Conservation (phyloP, 2,888 invertebrate genomes). For the Limulus polyphemus region DNA sequence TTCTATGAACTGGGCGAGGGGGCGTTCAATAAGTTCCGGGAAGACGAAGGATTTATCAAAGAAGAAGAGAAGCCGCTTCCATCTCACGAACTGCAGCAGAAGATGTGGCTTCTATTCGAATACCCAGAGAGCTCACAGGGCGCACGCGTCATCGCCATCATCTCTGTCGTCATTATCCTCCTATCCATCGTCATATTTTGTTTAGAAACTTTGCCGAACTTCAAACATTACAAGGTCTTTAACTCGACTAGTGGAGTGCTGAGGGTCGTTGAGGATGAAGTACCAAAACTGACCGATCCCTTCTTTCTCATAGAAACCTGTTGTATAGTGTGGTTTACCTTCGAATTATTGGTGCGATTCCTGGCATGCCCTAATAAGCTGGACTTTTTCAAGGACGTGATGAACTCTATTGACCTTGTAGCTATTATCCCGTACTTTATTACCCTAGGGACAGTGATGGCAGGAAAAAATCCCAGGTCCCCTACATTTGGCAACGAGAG, state of each 20-base stretch:
- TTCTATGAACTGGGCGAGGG: slow-evolving; percentile 98
- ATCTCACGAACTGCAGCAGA: slow-evolving; percentile 90
- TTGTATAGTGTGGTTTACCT: slow-evolving; percentile 99
- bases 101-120: slow-evolving; percentile 92
- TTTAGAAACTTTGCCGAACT: slow-evolving; percentile 96
- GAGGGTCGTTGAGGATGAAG: slow-evolving; percentile 75
- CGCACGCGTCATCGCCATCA: slow-evolving; percentile 96
- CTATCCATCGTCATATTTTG: slow-evolving; percentile 99
- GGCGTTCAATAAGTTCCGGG: slow-evolving; percentile 85
- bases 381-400: slow-evolving; percentile 98
- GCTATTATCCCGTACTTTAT: slow-evolving; percentile 97
- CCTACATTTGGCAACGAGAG: slow-evolving; percentile 9
- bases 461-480: slow-evolving; percentile 63
- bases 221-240: slow-evolving; percentile 80
- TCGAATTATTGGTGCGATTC: slow-evolving; percentile 92
- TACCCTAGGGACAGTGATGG: slow-evolving; percentile 94
- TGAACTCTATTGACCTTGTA: slow-evolving; percentile 99
- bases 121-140: slow-evolving; percentile 99
- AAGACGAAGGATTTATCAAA: slow-evolving; percentile 97
- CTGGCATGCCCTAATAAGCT: slow-evolving; percentile 97
- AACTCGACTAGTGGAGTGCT: slow-evolving; percentile 32
- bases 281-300: slow-evolving; percentile 96
- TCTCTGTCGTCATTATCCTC: slow-evolving; percentile 96
- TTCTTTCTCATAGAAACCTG: slow-evolving; percentile 99
- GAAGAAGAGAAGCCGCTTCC: slow-evolving; percentile 97